Evolutionary conservation across 2,888 invertebrate genomes (phyloP), one percentile per base, ranked within the genome.

Genomic region (Lithophane semibrunnea): DNA sequence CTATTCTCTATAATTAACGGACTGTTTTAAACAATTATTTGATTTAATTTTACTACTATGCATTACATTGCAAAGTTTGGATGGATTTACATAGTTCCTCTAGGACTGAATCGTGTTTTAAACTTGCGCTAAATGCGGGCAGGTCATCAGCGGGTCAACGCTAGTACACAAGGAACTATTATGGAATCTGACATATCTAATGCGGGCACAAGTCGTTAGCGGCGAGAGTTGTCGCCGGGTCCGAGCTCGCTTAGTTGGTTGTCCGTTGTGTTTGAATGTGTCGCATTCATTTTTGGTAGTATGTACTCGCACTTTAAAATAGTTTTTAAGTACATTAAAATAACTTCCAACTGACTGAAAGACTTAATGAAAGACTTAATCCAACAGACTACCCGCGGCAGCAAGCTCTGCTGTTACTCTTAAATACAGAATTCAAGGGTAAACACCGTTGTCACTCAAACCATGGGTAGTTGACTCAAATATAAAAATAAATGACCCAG

Each of bases 131-230:
- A 37, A 52, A 80, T 77, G 58, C 65, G 47, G 73, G 58, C 24
- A 65, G 52, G 52, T 58, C 72, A 72, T 42, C 21, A 52, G 56
- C 1, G 16, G n/a, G 73, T 65, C 58, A 72, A 58, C 56, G 42
- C 47, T n/a, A 52, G 24, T 44, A 58, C 13, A 72, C 58, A 61
- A 73, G 24, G n/a, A 73, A 54, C 80, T 66, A 71, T 79, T 66
- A 79, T 42, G 54, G 54, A 66, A 66, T 29, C 73, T 66, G 78
- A 61, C 73, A 47, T 80, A 29, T 42, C 24, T 54, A 61, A 80
- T 79, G 73, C 65, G 65, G 71, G 73, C 18, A 37, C 47, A 80
- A 73, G 73, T 73, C 54, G 47, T 80, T 80, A 73, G 80, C 13
- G 77, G 79, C 52, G 49, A 18, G 52, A 24, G 7, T 18, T 42